A percentile compares a stretch with the other conserved stretches of the same genome.
These are phyloP conservation scores for Leistus spinibarbis DNA, from an alignment of 2,888 invertebrate genomes.

Conservation along the genomic window DNA sequence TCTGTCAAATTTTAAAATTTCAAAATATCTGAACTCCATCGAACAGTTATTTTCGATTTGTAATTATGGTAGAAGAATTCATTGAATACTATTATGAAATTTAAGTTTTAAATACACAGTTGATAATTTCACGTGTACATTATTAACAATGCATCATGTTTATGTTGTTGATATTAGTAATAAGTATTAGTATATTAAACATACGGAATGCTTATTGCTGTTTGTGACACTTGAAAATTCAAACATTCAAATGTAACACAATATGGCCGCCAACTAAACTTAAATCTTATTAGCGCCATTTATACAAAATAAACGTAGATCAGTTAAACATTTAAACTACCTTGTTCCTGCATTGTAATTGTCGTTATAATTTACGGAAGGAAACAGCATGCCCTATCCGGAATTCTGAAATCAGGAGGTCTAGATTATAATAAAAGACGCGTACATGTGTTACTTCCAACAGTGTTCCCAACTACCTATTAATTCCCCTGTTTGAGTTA, in stretches of 20 bases:
- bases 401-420: constrained; percentile 29
- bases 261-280: constrained; percentile 35
- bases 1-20: constrained; percentile 36
- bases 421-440: constrained; percentile 23
- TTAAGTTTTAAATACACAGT: constrained; percentile 14
- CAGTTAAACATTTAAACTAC: constrained; percentile 18
- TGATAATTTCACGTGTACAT: not conserved
- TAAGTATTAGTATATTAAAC: not conserved
- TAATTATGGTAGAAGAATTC: constrained; percentile 28
- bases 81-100: constrained; percentile 23
- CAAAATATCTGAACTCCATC: constrained; percentile 37
- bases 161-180: not conserved
- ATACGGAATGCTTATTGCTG: not conserved
- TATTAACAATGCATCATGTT: constrained; percentile 4
- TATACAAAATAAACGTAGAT: constrained; percentile 27
- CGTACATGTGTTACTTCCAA: constrained; percentile 3
- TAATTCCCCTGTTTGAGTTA: not conserved
- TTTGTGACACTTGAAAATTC: constrained; percentile 19
- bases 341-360: constrained; percentile 32
- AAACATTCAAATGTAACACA: constrained; percentile 36
- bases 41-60: constrained; percentile 31
- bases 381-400: constrained; percentile 29
- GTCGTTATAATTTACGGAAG: constrained; percentile 4
- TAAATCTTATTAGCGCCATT: constrained; percentile 35
- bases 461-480: not conserved